These are phyloP conservation scores for Zeuzera pyrina DNA, from an alignment of 2,888 invertebrate species.

Conservation along the genomic window DNA sequence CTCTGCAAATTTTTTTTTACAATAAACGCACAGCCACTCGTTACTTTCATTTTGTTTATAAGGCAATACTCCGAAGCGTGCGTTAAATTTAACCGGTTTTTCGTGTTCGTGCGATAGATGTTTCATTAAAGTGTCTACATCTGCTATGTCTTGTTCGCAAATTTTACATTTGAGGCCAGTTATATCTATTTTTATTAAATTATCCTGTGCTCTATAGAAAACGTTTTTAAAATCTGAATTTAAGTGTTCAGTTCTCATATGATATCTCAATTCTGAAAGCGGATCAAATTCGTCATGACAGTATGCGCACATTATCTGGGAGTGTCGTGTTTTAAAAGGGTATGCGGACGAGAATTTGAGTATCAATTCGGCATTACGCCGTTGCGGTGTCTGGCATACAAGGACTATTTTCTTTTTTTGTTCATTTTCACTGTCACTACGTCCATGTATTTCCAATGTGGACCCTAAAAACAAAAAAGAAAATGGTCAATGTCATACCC, in stretches of 20 bases:
- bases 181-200: constrained; percentile 58
- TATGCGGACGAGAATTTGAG: constrained; percentile 53
- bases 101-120: constrained; percentile 49
- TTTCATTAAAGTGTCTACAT: constrained; percentile 48
- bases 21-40: constrained; percentile 51
- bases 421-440: constrained; percentile 45
- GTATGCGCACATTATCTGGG: constrained; percentile 56
- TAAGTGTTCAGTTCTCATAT: constrained; percentile 46
- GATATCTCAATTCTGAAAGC: constrained; percentile 39
- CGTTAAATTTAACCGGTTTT: constrained; percentile 52
- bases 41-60: constrained; percentile 44
- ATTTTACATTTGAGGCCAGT: constrained; percentile 55
- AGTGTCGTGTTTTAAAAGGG: constrained; percentile 59
- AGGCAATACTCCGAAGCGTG: constrained; percentile 53
- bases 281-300: constrained; percentile 51
- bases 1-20: constrained; percentile 38
- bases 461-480: constrained; percentile 68
- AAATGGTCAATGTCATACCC: constrained; percentile 41
- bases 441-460: constrained; percentile 57
- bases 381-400: constrained; percentile 57
- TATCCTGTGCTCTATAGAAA: constrained; percentile 57
- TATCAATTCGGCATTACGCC: constrained; percentile 59
- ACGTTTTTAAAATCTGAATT: constrained; percentile 52
- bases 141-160: constrained; percentile 37
- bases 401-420: constrained; percentile 60